phyloP scores from a whole-genome alignment of 2,797 vertebrate genomes.

The Eulemur coronatus region DNA sequence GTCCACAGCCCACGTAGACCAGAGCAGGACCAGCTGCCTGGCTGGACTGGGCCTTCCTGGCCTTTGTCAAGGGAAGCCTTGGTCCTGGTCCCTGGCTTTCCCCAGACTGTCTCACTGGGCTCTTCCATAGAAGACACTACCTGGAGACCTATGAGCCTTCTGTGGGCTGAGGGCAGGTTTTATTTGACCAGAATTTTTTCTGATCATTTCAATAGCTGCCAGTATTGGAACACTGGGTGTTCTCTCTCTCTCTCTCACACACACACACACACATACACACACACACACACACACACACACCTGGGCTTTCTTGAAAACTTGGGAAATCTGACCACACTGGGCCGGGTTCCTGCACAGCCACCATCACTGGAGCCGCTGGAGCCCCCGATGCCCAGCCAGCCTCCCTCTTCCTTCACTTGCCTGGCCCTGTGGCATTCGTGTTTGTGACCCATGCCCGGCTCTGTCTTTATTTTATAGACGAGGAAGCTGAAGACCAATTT shows the following conservation, averaged over 20 bases:
- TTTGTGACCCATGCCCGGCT: neutral
- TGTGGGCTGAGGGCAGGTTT: neutral
- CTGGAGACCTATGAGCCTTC: neutral
- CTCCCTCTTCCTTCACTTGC: neutral
- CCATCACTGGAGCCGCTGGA: rapidly evolving
- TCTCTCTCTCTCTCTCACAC: neutral
- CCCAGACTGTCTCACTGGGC: neutral
- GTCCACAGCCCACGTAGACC: rapidly evolving
- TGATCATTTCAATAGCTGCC: neutral
- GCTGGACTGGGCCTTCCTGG: neutral
- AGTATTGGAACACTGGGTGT: neutral
- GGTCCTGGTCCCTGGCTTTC: neutral
- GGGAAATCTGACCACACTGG: neutral
- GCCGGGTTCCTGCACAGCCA: neutral
- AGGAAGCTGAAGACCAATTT: neutral
- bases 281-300: too few species aligned
- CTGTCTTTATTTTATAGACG: neutral
- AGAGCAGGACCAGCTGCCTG: neutral
- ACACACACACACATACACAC: neutral
- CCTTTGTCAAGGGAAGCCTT: neutral
- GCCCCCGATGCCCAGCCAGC: neutral
- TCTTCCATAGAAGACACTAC: neutral
- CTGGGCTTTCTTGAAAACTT: neutral
- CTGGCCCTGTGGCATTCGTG: neutral
- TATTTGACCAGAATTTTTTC: neutral